Percentiles rank a stretch among this genome's conserved stretches.
phyloP scores from a whole-genome alignment of 2,888 invertebrate species.

The Pammene aurita region DNA sequence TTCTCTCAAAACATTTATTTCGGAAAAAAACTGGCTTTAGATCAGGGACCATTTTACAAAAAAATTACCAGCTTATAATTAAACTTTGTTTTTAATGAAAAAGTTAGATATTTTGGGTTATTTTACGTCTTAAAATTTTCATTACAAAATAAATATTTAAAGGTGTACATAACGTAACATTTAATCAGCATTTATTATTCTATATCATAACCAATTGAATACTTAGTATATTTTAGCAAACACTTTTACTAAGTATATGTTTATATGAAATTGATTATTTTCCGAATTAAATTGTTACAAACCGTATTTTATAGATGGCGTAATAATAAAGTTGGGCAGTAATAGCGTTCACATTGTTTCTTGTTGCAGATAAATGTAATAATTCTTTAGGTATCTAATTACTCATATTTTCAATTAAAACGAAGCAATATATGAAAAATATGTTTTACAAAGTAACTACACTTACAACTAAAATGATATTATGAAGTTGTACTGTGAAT shows the following conservation, averaged over 20 bases:
- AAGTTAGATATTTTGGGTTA: too few relatives aligned
- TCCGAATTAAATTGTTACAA: slow-evolving; percentile 20
- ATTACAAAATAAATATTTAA: too few relatives aligned
- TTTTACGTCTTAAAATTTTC: too few relatives aligned
- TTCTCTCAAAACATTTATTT: too few relatives aligned
- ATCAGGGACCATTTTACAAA: background rate
- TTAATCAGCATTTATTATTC: background rate
- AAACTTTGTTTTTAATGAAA: too few relatives aligned
- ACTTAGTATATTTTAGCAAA: background rate
- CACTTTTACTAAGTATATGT: background rate
- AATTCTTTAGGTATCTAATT: background rate
- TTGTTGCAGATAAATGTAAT: background rate
- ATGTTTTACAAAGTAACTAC: slow-evolving; percentile 46
- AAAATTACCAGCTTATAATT: background rate
- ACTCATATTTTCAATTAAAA: slow-evolving; percentile 5
- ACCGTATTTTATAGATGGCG: slow-evolving; percentile 10
- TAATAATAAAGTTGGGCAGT: slow-evolving; percentile 33
- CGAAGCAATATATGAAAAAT: slow-evolving; percentile 5
- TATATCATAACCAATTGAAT: background rate
- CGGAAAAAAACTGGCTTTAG: too few relatives aligned
- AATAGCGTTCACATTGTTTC: slow-evolving; percentile 23
- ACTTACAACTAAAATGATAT: slow-evolving; percentile 61
- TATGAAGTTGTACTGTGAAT: slow-evolving; percentile 55
- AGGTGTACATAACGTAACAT: too few relatives aligned
- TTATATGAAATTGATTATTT: slow-evolving; percentile 4